Base-by-base conservation (phyloP, 2,888 invertebrate species). In the Callyntrura sp. region DNA sequence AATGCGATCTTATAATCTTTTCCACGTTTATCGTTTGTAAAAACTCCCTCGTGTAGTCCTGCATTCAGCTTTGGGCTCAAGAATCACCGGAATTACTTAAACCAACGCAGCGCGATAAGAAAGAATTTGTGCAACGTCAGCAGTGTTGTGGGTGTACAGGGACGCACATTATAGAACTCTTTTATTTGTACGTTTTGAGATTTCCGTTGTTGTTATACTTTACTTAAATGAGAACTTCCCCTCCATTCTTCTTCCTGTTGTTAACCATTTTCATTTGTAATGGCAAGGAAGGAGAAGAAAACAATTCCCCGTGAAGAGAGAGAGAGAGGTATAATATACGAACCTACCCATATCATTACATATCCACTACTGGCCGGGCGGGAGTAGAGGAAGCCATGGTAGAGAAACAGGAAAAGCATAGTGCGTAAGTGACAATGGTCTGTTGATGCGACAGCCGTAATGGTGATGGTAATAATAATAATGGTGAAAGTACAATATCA, bases 401-500 rank as follows among this genome's bases (percentile, higher is more conserved):
- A 35, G 9, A 17, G 28, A 70, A 65, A 55, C 60, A 51, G 78
- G 84, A 51, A 83, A 48, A 55, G 62, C 85, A 78, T 48, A 73
- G 51, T 84, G 51, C 84, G 68, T 45, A 51, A 57, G 84, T 89
- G 89, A 89, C 89, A 89, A 89, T 89, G 65, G 89, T 45, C 65
- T 89, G 84, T 79, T 89, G 89, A 89, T 89, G 89, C 28, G 89
- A 89, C 62, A 43, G 65, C 55, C 43, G 89, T 79, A 79, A 85
- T 85, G 68, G 85, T 23, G 45, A 51, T 23, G 62, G 85, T 65
- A 78, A 65, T 81, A 90, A 85, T 85, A 85, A 70, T 85, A 90
- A 90, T 85, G 85, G 89, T 85, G 89, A 90, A 90, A 90, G 89
- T 68, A 90, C 81, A 90, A 90, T 90, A 90, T 90, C 85, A 85